Evolutionary conservation across 2,888 invertebrate genomes (phyloP).

Genomic region (Eretmocerus hayati): DNA sequence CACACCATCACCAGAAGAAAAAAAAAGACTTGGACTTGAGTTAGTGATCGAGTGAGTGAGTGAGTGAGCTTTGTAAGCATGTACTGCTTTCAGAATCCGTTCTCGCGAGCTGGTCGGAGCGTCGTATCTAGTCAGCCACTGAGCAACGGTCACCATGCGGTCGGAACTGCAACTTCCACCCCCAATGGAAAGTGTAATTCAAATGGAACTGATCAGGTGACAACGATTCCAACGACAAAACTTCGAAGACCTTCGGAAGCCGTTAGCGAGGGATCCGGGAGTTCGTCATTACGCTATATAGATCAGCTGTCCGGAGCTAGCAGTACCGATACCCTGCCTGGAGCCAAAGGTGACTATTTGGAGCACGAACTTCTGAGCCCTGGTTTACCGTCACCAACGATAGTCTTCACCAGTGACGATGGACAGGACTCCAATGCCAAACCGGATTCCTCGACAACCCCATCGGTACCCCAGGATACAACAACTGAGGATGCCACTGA

Average conservation of each 20-base stretch:
- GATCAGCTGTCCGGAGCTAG: conserved; percentile 41
- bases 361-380: conserved; percentile 34
- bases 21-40: neutral
- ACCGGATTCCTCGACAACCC: no score
- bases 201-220: no score
- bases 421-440: conserved; percentile 9
- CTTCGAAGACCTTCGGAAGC: conserved; percentile 38
- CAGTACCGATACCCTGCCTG: conserved; percentile 43
- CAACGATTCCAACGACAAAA: conserved; percentile 13
- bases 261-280: conserved; percentile 35
- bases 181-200: no score
- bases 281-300: conserved; percentile 41
- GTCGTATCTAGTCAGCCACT: conserved; percentile 23
- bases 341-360: conserved; percentile 38
- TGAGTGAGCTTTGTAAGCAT: no score
- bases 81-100: conserved; percentile 47
- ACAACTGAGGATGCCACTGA: conserved; percentile 9
- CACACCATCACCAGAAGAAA: neutral
- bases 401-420: conserved; percentile 22
- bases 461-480: conserved; percentile 13
- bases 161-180: conserved; percentile 19
- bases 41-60: neutral
- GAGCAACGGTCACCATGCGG: conserved; percentile 17
- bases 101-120: conserved; percentile 39
- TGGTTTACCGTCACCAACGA: conserved; percentile 24